phyloP scores from a whole-genome alignment of 1,140 invertebrate genomes.

The Aplysia californica region DNA sequence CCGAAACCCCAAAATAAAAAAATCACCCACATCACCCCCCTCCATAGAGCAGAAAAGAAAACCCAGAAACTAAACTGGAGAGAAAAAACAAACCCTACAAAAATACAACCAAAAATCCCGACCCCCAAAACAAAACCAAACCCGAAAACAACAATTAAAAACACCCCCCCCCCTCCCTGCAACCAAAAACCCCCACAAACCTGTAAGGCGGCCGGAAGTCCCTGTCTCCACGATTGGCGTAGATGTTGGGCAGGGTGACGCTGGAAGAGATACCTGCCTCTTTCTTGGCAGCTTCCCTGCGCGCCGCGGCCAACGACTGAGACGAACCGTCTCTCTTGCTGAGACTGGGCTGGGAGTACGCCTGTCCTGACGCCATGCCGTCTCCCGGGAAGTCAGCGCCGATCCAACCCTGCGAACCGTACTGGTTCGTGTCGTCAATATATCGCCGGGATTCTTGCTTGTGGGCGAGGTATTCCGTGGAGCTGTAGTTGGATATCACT shows the following conservation, averaged over 20 bases:
- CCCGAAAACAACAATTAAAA: too few species aligned
- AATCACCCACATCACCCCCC: too few species aligned
- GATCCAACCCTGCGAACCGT: conserved; percentile 4
- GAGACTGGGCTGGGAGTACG: conserved; percentile 27
- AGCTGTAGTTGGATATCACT: conserved; percentile 54
- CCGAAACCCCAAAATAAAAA: too few species aligned
- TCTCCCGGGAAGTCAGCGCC: conserved; percentile 16
- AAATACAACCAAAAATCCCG: too few species aligned
- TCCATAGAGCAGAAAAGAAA: too few species aligned
- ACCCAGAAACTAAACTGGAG: too few species aligned
- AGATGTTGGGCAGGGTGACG: conserved; percentile 57
- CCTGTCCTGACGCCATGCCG: neutral
- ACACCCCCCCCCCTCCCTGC: neutral
- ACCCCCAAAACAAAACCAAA: too few species aligned
- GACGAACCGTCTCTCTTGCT: conserved; percentile 31
- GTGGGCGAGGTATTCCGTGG: conserved; percentile 64
- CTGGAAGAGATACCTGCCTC: conserved; percentile 52
- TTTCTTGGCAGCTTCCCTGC: conserved; percentile 9
- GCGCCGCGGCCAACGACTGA: conserved; percentile 12
- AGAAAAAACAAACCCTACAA: too few species aligned
- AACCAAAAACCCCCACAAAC: neutral
- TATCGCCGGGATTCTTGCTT: conserved; percentile 53
- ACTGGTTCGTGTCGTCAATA: conserved; percentile 13
- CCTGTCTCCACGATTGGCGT: conserved; percentile 42
- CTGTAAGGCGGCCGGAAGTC: conserved; percentile 30